Percentiles rank a stretch among this genome's conserved stretches.
These are phyloP conservation scores for Engraulis encrasicolus DNA, from an alignment of 2,113 vertebrate genomes.

Conservation along the genomic window DNA sequence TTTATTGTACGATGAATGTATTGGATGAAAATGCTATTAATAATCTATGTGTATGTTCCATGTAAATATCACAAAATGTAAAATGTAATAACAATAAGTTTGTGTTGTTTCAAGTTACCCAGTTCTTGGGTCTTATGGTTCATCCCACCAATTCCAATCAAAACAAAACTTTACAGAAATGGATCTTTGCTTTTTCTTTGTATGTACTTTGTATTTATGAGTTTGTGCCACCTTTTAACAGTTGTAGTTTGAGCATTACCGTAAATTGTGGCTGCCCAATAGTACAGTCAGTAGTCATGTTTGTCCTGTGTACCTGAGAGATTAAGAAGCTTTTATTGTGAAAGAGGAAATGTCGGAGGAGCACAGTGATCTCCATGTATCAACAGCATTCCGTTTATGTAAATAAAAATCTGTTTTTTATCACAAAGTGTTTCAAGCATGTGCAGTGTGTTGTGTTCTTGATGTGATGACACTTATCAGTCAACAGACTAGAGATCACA, in stretches of 20 bases:
- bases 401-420: background rate
- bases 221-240: background rate
- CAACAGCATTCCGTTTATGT: background rate
- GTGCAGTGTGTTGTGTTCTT: too few relatives aligned
- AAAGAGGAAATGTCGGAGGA: too few relatives aligned
- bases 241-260: background rate
- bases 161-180: too few relatives aligned
- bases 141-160: background rate
- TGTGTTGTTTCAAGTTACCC: background rate
- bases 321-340: background rate
- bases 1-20: background rate
- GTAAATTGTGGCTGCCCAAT: background rate
- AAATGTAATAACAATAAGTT: too few relatives aligned
- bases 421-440: too few relatives aligned
- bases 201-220: background rate
- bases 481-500: too few relatives aligned
- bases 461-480: background rate
- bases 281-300: background rate
- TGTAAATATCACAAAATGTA: conserved; percentile 6
- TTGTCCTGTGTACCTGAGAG: background rate
- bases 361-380: background rate
- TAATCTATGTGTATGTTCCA: background rate
- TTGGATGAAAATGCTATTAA: background rate
- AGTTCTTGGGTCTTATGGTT: background rate
- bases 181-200: too few relatives aligned